Conservation (phyloP, 2,888 invertebrate genomes). For the Arge pagana region DNA sequence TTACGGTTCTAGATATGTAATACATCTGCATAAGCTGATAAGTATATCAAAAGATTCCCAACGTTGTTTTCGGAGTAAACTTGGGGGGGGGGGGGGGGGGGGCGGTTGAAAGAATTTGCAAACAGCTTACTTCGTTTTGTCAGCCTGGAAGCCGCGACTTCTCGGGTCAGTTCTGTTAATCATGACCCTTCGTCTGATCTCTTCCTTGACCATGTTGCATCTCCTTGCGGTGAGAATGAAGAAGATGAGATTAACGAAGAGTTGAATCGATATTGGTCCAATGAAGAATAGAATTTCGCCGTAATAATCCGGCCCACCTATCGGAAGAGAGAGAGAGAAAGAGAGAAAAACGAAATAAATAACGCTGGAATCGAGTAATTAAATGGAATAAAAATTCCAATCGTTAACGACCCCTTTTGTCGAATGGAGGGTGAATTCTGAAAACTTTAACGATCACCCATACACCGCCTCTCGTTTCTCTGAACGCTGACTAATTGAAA, state of each 20-base stretch:
- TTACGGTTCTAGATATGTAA: no score
- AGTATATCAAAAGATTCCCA: no score
- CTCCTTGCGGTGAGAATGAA: conserved; percentile 73
- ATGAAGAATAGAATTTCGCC: conserved; percentile 65
- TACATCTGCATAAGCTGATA: no score
- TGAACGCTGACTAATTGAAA: no score
- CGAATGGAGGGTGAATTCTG: no score
- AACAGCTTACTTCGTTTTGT: conserved; percentile 68
- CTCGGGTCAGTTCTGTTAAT: conserved; percentile 66
- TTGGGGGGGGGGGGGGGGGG: not conserved
- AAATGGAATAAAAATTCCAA: not conserved
- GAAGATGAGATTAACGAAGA: conserved; percentile 68
- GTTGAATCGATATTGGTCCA: conserved; percentile 68
- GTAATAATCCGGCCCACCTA: conserved; percentile 32
- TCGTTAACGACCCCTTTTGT: not conserved
- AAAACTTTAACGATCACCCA: no score
- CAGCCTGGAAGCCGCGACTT: conserved; percentile 67
- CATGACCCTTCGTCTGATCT: conserved; percentile 72
- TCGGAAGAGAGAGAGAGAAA: conserved; percentile 12
- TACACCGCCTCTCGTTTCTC: no score
- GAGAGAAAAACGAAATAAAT: not conserved
- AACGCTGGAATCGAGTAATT: not conserved
- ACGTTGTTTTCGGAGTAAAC: no score
- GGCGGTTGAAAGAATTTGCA: not conserved
- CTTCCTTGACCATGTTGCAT: conserved; percentile 74